These are phyloP conservation scores for Malthinus flaveolus DNA, from an alignment of 2,888 invertebrate genomes.

Conservation along the genomic window DNA sequence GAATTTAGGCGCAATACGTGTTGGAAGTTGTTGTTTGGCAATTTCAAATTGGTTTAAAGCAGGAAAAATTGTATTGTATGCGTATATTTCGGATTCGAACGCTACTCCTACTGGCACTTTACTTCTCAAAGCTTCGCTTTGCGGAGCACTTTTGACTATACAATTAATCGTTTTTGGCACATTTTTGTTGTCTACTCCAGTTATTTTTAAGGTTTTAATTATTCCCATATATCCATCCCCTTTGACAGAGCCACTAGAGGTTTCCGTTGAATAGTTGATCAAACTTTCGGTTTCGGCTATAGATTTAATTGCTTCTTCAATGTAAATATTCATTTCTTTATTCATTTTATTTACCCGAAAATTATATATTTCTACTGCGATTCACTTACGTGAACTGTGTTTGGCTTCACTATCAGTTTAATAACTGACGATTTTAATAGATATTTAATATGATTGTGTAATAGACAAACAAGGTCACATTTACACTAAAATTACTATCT, in stretches of 20 bases:
- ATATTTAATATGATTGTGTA: too few relatives aligned
- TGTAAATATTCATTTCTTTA: too few relatives aligned
- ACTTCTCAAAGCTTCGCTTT: conserved; percentile 5
- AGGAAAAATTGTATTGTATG: conserved; percentile 31
- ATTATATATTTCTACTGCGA: too few relatives aligned
- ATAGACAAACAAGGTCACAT: too few relatives aligned
- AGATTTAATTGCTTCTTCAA: too few relatives aligned
- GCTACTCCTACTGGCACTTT: conserved; percentile 20
- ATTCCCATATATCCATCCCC: not conserved
- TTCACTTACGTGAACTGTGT: too few relatives aligned
- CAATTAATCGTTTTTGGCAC: not conserved
- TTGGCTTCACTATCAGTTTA: too few relatives aligned
- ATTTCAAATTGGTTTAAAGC: conserved; percentile 24
- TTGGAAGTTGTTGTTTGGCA: conserved; percentile 16
- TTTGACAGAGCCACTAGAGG: not conserved
- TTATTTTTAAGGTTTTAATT: not conserved
- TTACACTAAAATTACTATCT: too few relatives aligned
- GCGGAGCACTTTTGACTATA: conserved; percentile 16
- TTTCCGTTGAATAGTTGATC: not conserved
- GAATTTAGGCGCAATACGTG: conserved; percentile 26
- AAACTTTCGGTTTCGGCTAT: too few relatives aligned
- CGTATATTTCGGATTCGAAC: conserved; percentile 32
- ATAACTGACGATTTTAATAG: too few relatives aligned
- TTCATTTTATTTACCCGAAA: too few relatives aligned
- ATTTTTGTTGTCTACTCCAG: not conserved